These are phyloP conservation scores for Notothenia coriiceps DNA, from an alignment of 2,113 vertebrate species.

Conservation along the genomic window DNA sequence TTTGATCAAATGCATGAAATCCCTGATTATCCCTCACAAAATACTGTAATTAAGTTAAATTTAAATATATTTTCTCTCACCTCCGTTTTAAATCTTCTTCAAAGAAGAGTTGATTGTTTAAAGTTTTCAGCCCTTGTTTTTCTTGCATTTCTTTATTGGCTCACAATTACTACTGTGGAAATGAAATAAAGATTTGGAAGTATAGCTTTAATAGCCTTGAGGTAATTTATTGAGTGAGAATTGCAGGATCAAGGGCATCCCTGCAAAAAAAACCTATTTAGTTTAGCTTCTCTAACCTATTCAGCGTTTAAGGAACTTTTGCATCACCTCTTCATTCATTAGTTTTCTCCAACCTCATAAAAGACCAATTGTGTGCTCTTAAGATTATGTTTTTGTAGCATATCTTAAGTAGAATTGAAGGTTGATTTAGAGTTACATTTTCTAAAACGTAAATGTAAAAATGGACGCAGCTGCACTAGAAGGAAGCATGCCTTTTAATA, in stretches of 20 bases:
- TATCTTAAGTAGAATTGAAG: background rate
- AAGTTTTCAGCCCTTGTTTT: background rate
- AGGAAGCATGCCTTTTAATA: background rate
- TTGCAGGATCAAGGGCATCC: conserved; percentile 20
- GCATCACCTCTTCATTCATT: conserved; percentile 18
- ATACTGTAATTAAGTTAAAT: background rate
- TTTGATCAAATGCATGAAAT: conserved; percentile 3
- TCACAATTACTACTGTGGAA: background rate
- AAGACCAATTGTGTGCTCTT: conserved; percentile 6
- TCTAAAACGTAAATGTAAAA: background rate
- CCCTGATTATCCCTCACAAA: background rate
- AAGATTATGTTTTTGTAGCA: background rate
- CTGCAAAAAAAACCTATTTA: background rate
- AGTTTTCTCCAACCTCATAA: conserved; percentile 6
- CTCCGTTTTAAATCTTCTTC: background rate
- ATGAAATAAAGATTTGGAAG: background rate
- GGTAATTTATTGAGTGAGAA: conserved; percentile 26
- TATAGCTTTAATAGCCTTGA: background rate
- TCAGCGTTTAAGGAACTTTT: conserved; percentile 31
- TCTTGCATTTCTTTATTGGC: background rate
- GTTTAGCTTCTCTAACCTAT: conserved; percentile 31
- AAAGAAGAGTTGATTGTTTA: background rate
- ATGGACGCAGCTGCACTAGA: background rate
- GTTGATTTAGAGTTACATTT: conserved; percentile 11
- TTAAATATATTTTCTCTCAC: background rate